Conservation (phyloP, 2,113 vertebrate species). For the Nanorana parkeri region DNA sequence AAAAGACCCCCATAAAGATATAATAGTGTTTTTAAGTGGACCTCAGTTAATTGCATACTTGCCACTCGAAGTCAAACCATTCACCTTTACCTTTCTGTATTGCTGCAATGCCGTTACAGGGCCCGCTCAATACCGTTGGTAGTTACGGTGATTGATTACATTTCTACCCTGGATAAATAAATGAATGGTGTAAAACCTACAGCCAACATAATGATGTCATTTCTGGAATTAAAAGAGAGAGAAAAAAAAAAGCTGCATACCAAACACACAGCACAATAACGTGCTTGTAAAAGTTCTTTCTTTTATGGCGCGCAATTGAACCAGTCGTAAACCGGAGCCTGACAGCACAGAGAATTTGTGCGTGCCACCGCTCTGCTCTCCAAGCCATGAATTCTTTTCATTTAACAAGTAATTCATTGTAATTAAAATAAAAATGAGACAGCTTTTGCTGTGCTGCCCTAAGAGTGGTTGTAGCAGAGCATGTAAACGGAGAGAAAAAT, state of each 20-base stretch:
- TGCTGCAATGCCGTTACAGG: not conserved
- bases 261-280: not conserved
- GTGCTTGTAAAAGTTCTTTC: constrained; percentile 1
- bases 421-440: constrained; percentile 73
- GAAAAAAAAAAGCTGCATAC: not conserved
- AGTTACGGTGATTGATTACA: not conserved
- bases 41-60: too few relatives aligned
- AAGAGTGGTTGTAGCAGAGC: constrained; percentile 22
- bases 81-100: not conserved
- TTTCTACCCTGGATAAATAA: not conserved
- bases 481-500: too few relatives aligned
- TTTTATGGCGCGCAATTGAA: constrained; percentile 51
- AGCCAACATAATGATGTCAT: constrained; percentile 1
- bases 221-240: not conserved
- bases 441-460: constrained; percentile 63
- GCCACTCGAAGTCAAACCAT: too few relatives aligned
- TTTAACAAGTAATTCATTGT: constrained; percentile 67
- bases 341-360: constrained; percentile 51
- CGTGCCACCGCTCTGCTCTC: constrained; percentile 53
- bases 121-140: not conserved
- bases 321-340: constrained; percentile 55
- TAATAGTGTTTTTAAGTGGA: too few relatives aligned
- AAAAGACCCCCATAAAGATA: too few relatives aligned
- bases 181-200: not conserved
- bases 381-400: constrained; percentile 55